These are phyloP conservation scores for Ormyrus thymus DNA, from an alignment of 2,888 invertebrate species.

Conservation along the genomic window DNA sequence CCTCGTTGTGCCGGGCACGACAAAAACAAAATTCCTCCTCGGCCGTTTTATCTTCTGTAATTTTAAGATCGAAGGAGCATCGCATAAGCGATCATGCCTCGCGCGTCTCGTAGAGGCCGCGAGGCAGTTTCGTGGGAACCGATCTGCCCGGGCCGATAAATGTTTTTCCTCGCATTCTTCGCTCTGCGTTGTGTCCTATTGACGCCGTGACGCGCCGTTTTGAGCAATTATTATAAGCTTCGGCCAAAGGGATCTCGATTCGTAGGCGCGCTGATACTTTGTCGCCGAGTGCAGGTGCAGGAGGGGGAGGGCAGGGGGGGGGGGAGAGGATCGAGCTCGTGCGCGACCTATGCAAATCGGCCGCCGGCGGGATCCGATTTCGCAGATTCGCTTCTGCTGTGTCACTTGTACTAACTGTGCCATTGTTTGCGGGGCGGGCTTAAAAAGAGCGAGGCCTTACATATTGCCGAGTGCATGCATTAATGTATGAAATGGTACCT, in stretches of 20 bases:
- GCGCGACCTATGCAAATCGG: conserved; percentile 66
- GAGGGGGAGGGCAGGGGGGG: conserved; percentile 32
- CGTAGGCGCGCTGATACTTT: conserved; percentile 60
- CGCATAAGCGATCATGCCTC: not conserved
- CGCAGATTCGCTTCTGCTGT: conserved; percentile 36
- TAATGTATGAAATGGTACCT: conserved; percentile 44
- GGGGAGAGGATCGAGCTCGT: conserved; percentile 61
- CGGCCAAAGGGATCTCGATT: conserved; percentile 62
- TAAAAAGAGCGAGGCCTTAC: conserved; percentile 33
- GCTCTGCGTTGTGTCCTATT: not conserved
- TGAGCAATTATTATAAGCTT: conserved; percentile 58
- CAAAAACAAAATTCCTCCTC: conserved; percentile 51
- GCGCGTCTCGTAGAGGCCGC: not conserved
- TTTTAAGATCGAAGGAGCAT: conserved; percentile 43
- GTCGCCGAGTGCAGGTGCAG: not conserved
- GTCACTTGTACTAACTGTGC: conserved; percentile 43
- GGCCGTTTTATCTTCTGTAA: conserved; percentile 43
- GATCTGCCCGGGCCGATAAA: not conserved
- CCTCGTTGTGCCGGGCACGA: not conserved
- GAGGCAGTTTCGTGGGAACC: conserved; percentile 50
- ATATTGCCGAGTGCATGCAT: conserved; percentile 45
- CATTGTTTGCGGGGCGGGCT: conserved; percentile 50
- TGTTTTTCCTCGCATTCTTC: too few relatives aligned
- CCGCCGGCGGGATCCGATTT: conserved; percentile 43
- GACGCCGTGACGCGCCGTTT: conserved; percentile 22